Conservation (phyloP, 2,888 invertebrate genomes). For the Cantharis lateralis region DNA sequence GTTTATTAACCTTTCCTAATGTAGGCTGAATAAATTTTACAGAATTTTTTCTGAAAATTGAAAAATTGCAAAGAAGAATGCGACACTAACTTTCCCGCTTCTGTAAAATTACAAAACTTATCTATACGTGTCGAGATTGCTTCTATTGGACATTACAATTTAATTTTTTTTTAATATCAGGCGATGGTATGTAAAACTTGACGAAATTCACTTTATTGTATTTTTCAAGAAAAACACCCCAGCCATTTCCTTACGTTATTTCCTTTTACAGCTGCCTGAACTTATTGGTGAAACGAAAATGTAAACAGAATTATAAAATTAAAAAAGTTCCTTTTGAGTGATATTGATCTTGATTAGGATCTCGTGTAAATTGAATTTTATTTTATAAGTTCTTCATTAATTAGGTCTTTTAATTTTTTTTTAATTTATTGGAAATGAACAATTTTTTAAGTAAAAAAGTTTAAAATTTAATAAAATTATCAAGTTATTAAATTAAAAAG, state of each 20-base stretch:
- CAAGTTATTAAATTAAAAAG: neutral
- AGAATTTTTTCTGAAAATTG: no score
- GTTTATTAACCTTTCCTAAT: slow-evolving; percentile 2
- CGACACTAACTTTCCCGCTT: neutral
- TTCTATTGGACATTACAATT: neutral
- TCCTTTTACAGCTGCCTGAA: neutral
- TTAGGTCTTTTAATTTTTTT: no score
- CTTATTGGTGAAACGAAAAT: neutral
- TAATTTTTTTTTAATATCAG: neutral
- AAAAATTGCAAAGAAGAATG: no score
- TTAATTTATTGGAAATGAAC: neutral
- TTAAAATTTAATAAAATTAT: neutral
- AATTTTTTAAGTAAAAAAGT: neutral
- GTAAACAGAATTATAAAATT: neutral
- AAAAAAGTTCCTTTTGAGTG: neutral
- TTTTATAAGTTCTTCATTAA: neutral
- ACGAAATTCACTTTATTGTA: neutral
- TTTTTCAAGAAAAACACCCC: neutral
- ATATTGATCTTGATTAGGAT: neutral
- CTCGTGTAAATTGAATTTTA: neutral
- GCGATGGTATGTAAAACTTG: neutral
- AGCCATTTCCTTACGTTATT: neutral
- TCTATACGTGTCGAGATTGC: neutral
- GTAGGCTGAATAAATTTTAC: neutral
- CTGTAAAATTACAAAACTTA: neutral